Base-by-base conservation (phyloP, 2,888 invertebrate genomes). In the Listrodromus nycthemerus region DNA sequence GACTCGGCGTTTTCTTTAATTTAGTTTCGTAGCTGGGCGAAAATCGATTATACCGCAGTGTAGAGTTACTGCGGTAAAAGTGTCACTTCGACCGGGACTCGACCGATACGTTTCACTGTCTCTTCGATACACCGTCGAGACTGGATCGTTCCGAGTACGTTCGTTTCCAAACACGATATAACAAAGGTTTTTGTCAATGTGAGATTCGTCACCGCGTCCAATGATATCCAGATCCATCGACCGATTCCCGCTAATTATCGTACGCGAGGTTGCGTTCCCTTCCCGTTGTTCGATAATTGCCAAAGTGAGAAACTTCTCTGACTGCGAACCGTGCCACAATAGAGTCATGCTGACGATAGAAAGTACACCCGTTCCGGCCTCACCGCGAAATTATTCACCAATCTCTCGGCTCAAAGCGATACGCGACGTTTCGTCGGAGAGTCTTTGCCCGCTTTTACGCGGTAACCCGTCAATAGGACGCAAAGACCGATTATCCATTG, bases 361-460 rank as follows among this genome's bases (percentile, higher is more conserved):
- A 71, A 78, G 82, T 79, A 85, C 82, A 80, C 86, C 81, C 85
- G 66, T 81, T 88, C 88, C 87, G 88, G 91, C 10, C 55, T 90
- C 88, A 91, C 90, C 91, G 91, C 92, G 91, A 91, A 91, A 92
- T 90, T 89, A 89, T 87, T 78, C 84, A 85, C 82, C 89, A 89
- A 91, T 90, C 89, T 90, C 89, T 13, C 41, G 10, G 90, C 91
- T 89, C 91, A 90, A 82, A 84, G 76, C 61, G 84, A 71, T 78
- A 82, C 65, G 82, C 65, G 82, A 74, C 70, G 81, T 82, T 79
- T 77, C 65, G 76, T 63, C 63, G 63, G 21, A 21, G 13, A 55
- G 21, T 10, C 24, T 24, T 55, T 13, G 19, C n/a, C 13, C 21
- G 52, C 41, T 41, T 41, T 16, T 41, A 41, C 52, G 2, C 21